A percentile compares a stretch with the other conserved stretches of the same genome.
These are phyloP conservation scores for Corythornis leucogaster DNA, from an alignment of 2,797 vertebrate species.

Conservation along the genomic window DNA sequence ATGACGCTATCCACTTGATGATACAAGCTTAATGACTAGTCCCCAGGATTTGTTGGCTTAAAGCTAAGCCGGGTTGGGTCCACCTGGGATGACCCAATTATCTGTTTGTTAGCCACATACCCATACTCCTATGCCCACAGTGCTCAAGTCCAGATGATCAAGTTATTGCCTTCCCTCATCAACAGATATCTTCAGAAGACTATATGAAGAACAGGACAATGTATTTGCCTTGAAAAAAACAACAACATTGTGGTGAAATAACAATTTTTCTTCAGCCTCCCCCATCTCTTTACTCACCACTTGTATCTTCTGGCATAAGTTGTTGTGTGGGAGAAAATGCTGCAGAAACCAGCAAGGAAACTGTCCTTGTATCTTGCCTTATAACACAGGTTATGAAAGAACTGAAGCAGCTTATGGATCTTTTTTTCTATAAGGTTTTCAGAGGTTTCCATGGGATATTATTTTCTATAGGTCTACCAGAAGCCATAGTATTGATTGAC, in stretches of 20 bases:
- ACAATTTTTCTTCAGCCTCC: not conserved
- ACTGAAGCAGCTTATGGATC: not conserved
- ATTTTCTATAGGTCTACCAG: not conserved
- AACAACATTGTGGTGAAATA: not conserved
- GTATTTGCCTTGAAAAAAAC: not conserved
- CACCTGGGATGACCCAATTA: not conserved
- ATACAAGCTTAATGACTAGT: not conserved
- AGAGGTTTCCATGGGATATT: not conserved
- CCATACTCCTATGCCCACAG: fast-evolving
- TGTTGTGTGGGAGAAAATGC: not conserved
- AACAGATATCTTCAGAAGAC: not conserved
- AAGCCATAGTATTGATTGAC: not conserved
- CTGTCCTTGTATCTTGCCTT: not conserved
- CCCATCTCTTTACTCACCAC: not conserved
- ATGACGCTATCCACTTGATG: not conserved
- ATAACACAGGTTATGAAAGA: not conserved
- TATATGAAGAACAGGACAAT: not conserved
- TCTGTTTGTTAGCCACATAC: not conserved
- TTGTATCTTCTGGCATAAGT: not conserved
- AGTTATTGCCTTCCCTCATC: not conserved
- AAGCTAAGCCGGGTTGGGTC: not conserved
- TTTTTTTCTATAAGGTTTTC: not conserved
- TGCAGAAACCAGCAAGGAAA: not conserved
- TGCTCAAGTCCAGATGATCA: not conserved
- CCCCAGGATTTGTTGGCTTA: not conserved